Percentiles rank a stretch among this genome's conserved stretches.
Conservation (phyloP, 2,113 vertebrate species). For the Peromyscus leucopus region DNA sequence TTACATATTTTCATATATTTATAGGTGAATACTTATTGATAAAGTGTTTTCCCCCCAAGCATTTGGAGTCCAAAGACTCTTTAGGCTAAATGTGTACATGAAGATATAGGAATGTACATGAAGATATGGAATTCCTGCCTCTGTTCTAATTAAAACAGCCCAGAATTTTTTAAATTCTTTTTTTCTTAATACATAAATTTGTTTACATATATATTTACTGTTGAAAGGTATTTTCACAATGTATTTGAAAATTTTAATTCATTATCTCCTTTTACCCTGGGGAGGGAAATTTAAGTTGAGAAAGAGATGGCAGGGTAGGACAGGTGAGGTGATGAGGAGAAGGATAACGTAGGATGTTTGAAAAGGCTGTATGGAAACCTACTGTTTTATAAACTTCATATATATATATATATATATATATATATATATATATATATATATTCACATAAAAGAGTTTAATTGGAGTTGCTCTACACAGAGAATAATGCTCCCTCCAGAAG, state of each 20-base stretch:
- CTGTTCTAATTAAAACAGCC: neutral
- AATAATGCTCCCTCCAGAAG: neutral
- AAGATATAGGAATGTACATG: no score
- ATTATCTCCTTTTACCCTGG: accelerated
- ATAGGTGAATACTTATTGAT: neutral
- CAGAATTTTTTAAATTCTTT: neutral
- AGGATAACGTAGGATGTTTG: neutral
- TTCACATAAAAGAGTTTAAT: neutral
- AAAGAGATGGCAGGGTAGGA: neutral
- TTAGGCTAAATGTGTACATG: neutral
- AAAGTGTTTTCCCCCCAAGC: neutral
- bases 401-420: neutral
- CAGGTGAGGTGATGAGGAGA: neutral
- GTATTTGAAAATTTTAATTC: neutral
- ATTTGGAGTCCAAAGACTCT: neutral
- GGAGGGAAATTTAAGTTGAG: neutral
- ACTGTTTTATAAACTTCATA: neutral
- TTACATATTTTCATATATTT: neutral
- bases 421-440: neutral
- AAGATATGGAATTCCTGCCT: accelerated
- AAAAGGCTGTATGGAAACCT: neutral
- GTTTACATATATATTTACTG: neutral
- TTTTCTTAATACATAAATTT: neutral
- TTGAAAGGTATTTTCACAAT: neutral
- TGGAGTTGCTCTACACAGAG: neutral